Evolutionary conservation across 2,113 vertebrate species (phyloP), one percentile per base, ranked within the genome.

Genomic region (Ochotona princeps): DNA sequence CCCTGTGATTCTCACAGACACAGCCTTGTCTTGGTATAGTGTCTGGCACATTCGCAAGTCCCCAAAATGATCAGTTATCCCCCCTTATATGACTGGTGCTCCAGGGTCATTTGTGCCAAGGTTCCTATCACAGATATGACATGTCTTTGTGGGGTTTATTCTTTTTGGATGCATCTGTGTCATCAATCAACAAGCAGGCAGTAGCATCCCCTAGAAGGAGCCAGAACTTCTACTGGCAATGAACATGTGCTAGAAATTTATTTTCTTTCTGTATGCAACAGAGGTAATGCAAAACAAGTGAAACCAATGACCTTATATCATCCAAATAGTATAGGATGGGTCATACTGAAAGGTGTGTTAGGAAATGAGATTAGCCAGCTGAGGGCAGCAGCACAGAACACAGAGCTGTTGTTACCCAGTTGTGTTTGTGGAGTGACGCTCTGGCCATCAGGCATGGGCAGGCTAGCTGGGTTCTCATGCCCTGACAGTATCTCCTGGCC

Each of bases 291-390:
- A 35, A 65, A 73, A 8, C 65, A 60, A 61, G 7, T 7, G 25
- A 93, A 82, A 90, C 25, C 75, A 75, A 21, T 38, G 67, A 15
- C 25, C 8, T 74, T 73, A 60, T 94, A 83, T 84, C 38, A 66
- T 54, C 65, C 63, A 75, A 60, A 67, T 44, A 35, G 28, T 7
- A 47, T 0, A 74, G 79, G 74, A 26, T 8, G 69, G 35, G 12
- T 85, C 74, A 85, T 78, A 54, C 12, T 44, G 65, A 92, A 85
- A 74, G 35, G 25, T 60, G 57, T 7, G 20, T 0, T 61, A 30
- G 72, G 57, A 72, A 88, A 93, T 65, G 73, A 38, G 60, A 87
- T 28, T 66, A 44, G 8, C 15, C 44, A 47, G 63, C 63, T 67
- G 47, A 30, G 51, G 0, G 18, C 21, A 49, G n/a, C 32, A 51